Conservation (phyloP, 2,113 vertebrate species). For the Xyrauchen texanus region DNA sequence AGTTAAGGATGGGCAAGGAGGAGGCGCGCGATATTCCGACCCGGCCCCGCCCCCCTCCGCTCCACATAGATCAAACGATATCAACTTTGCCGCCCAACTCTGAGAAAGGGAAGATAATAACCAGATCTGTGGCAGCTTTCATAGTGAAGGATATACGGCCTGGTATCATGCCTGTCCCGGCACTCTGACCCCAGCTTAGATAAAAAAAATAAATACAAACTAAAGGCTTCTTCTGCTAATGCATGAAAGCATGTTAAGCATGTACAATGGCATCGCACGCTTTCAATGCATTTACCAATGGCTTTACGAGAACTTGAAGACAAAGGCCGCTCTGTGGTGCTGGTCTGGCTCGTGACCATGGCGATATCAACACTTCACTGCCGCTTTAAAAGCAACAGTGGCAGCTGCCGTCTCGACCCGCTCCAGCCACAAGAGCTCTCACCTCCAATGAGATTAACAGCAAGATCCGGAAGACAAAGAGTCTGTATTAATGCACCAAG, state of each 20-base stretch:
- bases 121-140: too few relatives aligned
- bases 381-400: slow-evolving; percentile 22
- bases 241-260: background rate
- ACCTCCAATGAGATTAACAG: background rate
- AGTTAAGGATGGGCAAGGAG: too few relatives aligned
- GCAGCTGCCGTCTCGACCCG: slow-evolving; percentile 20
- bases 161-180: too few relatives aligned
- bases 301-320: slow-evolving; percentile 18
- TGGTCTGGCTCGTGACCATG: slow-evolving; percentile 9
- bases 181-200: too few relatives aligned
- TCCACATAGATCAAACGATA: too few relatives aligned
- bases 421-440: background rate
- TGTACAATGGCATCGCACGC: background rate
- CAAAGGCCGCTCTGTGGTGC: slow-evolving; percentile 40
- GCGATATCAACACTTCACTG: slow-evolving; percentile 27
- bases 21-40: too few relatives aligned
- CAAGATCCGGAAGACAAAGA: slow-evolving; percentile 31
- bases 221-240: too few relatives aligned
- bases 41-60: too few relatives aligned
- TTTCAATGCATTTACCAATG: background rate
- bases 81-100: too few relatives aligned
- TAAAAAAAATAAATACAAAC: too few relatives aligned
- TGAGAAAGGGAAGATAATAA: too few relatives aligned
- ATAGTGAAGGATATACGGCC: too few relatives aligned
- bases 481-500: slow-evolving; percentile 9